Percentiles rank a stretch among this genome's conserved stretches.
Conservation (phyloP, 2,888 invertebrate species). For the Beris chalybata region DNA sequence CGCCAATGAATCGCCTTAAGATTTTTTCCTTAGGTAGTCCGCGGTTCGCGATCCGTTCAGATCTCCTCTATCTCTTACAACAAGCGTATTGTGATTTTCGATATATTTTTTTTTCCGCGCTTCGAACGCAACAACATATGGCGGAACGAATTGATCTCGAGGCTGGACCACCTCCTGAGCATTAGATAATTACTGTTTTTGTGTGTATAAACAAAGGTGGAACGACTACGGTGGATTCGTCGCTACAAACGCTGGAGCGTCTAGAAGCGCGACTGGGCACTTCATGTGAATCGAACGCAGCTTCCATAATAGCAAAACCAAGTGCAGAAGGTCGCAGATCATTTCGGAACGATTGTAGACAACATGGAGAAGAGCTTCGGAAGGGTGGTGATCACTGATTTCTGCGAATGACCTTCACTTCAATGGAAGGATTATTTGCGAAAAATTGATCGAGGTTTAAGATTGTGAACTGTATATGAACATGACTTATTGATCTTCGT, state of each 20-base stretch:
- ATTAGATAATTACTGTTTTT: conserved; percentile 45
- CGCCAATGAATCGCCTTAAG: conserved; percentile 23
- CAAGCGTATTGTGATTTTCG: no score
- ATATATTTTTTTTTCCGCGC: conserved; percentile 8
- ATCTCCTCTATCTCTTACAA: neutral
- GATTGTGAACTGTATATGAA: neutral
- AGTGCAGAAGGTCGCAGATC: neutral
- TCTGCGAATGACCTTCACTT: conserved; percentile 8
- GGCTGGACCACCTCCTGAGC: conserved; percentile 43
- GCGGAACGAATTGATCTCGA: conserved; percentile 43
- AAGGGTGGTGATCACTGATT: conserved; percentile 4
- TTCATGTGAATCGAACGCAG: neutral
- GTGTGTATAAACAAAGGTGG: conserved; percentile 17
- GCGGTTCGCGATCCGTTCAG: neutral
- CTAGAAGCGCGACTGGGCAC: neutral
- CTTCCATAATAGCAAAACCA: neutral
- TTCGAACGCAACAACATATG: conserved; percentile 38
- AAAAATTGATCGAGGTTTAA: conserved; percentile 1
- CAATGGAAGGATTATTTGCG: conserved; percentile 6
- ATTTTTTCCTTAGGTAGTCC: conserved; percentile 2
- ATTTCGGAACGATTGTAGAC: no score
- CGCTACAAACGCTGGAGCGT: conserved; percentile 1
- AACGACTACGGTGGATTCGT: neutral
- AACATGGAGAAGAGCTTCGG: neutral
- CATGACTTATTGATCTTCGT: conserved; percentile 6